Evolutionary conservation across 2,888 invertebrate species (phyloP).

Genomic region (Apocheima hispidaria): DNA sequence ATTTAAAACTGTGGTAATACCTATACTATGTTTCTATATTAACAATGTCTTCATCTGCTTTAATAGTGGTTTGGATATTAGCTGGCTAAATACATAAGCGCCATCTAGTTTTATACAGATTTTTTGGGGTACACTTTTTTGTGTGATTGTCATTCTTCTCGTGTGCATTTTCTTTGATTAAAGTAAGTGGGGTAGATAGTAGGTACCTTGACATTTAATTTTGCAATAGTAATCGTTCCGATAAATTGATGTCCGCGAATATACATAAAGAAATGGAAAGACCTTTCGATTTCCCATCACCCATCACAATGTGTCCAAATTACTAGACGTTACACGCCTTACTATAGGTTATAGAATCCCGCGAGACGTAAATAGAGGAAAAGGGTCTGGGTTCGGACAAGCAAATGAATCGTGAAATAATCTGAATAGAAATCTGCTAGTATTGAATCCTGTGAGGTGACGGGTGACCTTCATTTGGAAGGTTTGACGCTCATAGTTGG

Average conservation of each 20-base stretch:
- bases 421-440: slow-evolving; percentile 44
- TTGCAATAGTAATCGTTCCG: not conserved
- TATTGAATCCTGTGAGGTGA: slow-evolving; percentile 37
- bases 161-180: no score
- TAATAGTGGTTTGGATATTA: no score
- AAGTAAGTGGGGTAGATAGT: no score
- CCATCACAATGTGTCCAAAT: slow-evolving; percentile 35
- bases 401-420: slow-evolving; percentile 45
- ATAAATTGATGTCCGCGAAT: slow-evolving; percentile 8
- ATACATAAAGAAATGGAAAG: slow-evolving; percentile 11
- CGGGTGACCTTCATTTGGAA: slow-evolving; percentile 38
- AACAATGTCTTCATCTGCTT: no score
- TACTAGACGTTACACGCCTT: slow-evolving; percentile 26
- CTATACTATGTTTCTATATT: no score
- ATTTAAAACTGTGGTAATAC: no score
- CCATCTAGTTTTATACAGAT: no score
- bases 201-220: no score
- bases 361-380: slow-evolving; percentile 32
- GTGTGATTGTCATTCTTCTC: no score
- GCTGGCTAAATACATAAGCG: no score
- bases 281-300: slow-evolving; percentile 23
- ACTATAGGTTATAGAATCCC: slow-evolving; percentile 19
- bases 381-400: slow-evolving; percentile 35
- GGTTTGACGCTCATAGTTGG: slow-evolving; percentile 28
- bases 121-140: no score